These are phyloP conservation scores for Cossypha polioptera DNA, from an alignment of 2,797 vertebrate genomes.

Conservation along the genomic window DNA sequence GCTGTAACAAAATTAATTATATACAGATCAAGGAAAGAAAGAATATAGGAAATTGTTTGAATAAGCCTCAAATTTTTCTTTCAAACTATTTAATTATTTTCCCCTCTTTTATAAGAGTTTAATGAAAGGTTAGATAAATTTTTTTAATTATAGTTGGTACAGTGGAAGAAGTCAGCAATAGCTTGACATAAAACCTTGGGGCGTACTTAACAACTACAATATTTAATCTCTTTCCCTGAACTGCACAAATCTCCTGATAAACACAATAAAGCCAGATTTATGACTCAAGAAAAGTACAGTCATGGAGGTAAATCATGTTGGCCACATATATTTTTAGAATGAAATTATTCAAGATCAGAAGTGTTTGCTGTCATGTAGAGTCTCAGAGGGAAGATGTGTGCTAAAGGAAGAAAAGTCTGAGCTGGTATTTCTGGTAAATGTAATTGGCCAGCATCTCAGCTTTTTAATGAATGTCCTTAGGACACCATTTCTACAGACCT, in stretches of 20 bases:
- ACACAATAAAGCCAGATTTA: background rate
- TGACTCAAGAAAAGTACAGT: background rate
- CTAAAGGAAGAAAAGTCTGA: background rate
- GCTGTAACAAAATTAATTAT: background rate
- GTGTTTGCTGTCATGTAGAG: background rate
- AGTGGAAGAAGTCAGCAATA: background rate
- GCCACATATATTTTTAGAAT: background rate
- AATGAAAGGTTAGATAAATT: background rate
- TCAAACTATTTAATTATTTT: background rate
- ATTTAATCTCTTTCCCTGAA: constrained; percentile 3
- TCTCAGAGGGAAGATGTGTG: background rate
- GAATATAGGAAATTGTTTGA: background rate
- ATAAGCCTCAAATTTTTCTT: background rate
- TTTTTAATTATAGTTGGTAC: background rate
- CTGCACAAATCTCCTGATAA: background rate
- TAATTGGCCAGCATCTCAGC: background rate
- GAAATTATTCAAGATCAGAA: background rate
- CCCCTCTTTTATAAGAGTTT: background rate
- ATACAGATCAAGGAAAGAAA: background rate
- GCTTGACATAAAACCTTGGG: background rate
- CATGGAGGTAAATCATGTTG: background rate
- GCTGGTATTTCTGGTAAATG: background rate
- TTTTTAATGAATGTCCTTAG: background rate
- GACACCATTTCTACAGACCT: background rate
- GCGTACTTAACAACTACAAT: background rate